Percentiles rank a stretch among this genome's conserved stretches.
These are phyloP conservation scores for Brachionus sp. DNA, from an alignment of 1,140 invertebrate genomes.

Conservation along the genomic window DNA sequence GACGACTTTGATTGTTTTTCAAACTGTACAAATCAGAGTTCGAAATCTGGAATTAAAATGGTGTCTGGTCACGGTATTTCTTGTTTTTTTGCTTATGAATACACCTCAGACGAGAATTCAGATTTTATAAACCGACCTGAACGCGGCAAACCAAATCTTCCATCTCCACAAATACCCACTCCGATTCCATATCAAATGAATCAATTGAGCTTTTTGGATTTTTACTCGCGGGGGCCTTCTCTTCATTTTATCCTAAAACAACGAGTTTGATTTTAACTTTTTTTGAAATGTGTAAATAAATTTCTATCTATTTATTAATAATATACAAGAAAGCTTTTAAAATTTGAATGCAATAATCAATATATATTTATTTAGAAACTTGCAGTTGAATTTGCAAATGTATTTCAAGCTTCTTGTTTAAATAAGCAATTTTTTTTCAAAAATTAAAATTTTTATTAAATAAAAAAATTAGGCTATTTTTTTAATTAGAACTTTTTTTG, in stretches of 20 bases:
- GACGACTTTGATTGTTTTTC: slow-evolving; percentile 5
- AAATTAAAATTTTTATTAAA: background rate
- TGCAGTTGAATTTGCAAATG: background rate
- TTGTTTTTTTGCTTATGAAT: slow-evolving; percentile 22
- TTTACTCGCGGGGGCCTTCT: slow-evolving; percentile 14
- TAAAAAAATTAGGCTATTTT: background rate
- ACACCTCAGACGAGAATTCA: background rate
- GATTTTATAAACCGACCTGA: background rate
- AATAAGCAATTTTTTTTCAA: background rate
- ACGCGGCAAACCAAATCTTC: background rate
- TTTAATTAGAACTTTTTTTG: too few species aligned
- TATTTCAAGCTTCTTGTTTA: background rate
- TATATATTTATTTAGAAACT: background rate
- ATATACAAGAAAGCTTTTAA: background rate
- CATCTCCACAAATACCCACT: background rate
- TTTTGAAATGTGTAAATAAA: background rate
- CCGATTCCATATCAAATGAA: background rate
- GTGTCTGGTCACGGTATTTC: slow-evolving; percentile 7
- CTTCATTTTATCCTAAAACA: background rate
- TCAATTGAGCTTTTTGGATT: slow-evolving; percentile 4
- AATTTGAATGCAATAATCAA: background rate
- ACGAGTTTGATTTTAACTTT: background rate
- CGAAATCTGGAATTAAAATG: background rate
- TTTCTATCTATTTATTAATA: background rate
- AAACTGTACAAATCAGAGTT: background rate